Base-by-base conservation (phyloP, 2,888 invertebrate genomes). In the Zygogramma bicolorata region DNA sequence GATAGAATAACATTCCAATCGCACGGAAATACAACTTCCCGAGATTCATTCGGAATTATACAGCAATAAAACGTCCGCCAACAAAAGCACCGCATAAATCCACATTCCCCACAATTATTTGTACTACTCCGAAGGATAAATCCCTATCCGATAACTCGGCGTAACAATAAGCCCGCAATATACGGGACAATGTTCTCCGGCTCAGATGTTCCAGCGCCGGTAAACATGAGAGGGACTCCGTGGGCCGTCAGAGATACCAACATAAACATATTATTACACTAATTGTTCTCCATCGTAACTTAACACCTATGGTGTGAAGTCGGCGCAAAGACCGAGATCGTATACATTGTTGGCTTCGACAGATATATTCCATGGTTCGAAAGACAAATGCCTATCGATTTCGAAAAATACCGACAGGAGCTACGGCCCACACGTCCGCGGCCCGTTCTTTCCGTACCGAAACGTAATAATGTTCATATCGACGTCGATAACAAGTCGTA, bases 221-320 rank as follows among this genome's bases (percentile, higher is more conserved):
- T 70, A 38, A 67, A 71, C 70, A 65, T 71, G 60, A 69, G 71
- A 75, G 70, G 71, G 38, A 61, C n/a, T 60, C 57, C 71, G 75
- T 75, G 73, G 75, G 75, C 60, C 53, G 75, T 70, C 62, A 15
- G 20, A 18, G 63, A 79, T 81, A 79, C 80, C 78, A 81, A 79
- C 84, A 82, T 82, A 81, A 81, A 84, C 82, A 84, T 83, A 84
- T 84, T 85, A 85, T 85, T 83, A 84, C 83, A 80, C 84, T 85
- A 86, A 85, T 85, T 86, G 84, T 84, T 82, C 82, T 75, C 77
- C 79, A 81, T 83, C 84, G 84, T 85, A 85, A 86, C 82, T 85
- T 85, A 85, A 85, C 85, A 85, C 86, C 84, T 84, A 81, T 82
- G 80, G 84, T 80, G 84, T 74, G 79, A 80, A 83, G 83, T 82